A percentile compares a stretch with the other conserved stretches of the same genome.
phyloP scores from a whole-genome alignment of 1,140 invertebrate genomes.

The Yoshiicerus persimilis region DNA sequence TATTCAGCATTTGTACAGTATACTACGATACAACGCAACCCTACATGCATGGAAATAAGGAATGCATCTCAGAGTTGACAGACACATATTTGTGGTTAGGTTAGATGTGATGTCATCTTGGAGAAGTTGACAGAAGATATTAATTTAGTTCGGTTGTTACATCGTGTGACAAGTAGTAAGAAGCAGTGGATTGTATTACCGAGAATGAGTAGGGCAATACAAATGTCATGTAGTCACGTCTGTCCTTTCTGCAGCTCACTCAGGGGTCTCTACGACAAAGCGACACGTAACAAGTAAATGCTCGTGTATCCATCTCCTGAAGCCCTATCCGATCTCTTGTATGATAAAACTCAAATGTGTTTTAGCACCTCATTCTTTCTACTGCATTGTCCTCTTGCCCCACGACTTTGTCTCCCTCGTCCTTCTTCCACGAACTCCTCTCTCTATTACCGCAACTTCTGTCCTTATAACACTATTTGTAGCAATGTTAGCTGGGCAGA shows the following conservation, averaged over 20 bases:
- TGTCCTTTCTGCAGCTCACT: slow-evolving; percentile 1
- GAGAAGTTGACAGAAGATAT: not conserved
- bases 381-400: not conserved
- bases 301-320: not conserved
- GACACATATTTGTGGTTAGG: not conserved
- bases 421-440: not conserved
- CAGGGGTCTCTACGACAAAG: not conserved
- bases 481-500: no score
- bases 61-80: not conserved
- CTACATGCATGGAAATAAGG: not conserved
- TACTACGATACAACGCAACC: no score
- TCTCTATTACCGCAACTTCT: not conserved
- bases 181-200: not conserved
- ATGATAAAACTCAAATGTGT: slow-evolving; percentile 20
- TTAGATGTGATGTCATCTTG: not conserved
- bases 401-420: not conserved
- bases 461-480: not conserved
- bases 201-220: not conserved
- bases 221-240: not conserved
- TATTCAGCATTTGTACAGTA: no score
- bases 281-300: slow-evolving; percentile 15
- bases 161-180: not conserved
- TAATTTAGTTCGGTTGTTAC: not conserved
- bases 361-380: slow-evolving; percentile 7
- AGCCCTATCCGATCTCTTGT: not conserved